Conservation (phyloP, 2,113 vertebrate species). For the Benitochromis conjunctus region DNA sequence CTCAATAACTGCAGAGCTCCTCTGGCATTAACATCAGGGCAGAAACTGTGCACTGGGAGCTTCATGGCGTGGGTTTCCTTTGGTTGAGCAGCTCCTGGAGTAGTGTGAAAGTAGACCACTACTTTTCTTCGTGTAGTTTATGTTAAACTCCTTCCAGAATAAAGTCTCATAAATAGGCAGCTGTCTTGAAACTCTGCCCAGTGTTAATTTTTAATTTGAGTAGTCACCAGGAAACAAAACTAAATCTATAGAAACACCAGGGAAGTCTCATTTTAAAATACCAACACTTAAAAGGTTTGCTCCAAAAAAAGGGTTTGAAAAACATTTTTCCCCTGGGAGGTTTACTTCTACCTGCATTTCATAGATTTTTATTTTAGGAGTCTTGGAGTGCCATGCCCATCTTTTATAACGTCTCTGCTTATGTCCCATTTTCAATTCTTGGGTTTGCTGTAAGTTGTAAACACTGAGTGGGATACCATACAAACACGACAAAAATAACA, state of each 20-base stretch:
- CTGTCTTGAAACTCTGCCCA: neutral
- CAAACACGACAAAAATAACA: neutral
- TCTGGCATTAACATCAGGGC: neutral
- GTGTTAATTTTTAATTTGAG: neutral
- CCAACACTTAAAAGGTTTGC: neutral
- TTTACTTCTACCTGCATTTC: neutral
- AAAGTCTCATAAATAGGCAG: neutral
- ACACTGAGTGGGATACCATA: neutral
- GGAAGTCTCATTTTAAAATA: neutral
- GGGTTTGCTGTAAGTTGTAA: neutral
- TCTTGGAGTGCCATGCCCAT: neutral
- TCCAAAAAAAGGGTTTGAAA: neutral
- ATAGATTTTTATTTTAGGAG: neutral
- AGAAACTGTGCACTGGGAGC: neutral
- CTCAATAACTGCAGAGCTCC: neutral
- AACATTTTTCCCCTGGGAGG: neutral
- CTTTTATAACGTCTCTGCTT: neutral
- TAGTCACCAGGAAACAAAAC: neutral
- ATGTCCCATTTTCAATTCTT: neutral
- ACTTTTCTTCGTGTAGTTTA: neutral
- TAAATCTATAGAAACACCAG: neutral
- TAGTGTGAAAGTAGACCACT: neutral
- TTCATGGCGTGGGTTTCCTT: neutral
- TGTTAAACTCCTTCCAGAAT: neutral
- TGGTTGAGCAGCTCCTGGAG: neutral